Conservation (phyloP, 30 jellyfish, hydroid and myxozoan genomes). For the Morbakka virulenta region DNA sequence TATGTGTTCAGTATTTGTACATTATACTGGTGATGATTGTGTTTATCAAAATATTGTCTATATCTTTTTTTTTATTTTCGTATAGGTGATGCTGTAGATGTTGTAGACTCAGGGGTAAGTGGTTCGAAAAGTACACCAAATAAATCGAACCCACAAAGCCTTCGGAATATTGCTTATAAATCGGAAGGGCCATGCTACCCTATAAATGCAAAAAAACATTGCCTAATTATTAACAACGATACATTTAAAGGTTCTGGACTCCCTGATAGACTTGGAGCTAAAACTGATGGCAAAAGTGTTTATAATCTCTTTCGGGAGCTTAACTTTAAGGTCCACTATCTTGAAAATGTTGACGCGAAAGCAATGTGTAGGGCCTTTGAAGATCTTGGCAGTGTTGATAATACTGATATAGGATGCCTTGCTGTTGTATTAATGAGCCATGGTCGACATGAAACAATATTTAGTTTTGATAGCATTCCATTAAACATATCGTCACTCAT, state of each 20-base stretch:
- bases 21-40: too few species aligned
- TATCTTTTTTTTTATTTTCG: too few species aligned
- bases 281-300: slow-evolving; percentile 56
- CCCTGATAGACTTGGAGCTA: slow-evolving; percentile 66
- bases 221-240: slow-evolving; percentile 70
- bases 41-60: too few species aligned
- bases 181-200: too few species aligned
- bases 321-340: slow-evolving; percentile 45
- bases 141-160: too few species aligned
- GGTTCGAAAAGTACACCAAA: too few species aligned
- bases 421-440: slow-evolving; percentile 77
- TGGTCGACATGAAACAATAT: slow-evolving; percentile 64
- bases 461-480: slow-evolving; percentile 70
- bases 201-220: slow-evolving; percentile 53
- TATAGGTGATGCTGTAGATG: too few species aligned
- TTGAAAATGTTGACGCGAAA: slow-evolving; percentile 54
- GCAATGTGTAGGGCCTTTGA: slow-evolving; percentile 23
- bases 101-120: too few species aligned
- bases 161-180: too few species aligned
- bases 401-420: slow-evolving; percentile 37
- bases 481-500: slow-evolving; percentile 57
- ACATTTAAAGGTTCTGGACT: slow-evolving; percentile 40
- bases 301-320: slow-evolving; percentile 44
- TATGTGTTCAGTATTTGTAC: too few species aligned
- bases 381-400: slow-evolving; percentile 43